These are phyloP conservation scores for Drosophila pachea DNA, from an alignment of 1,140 invertebrate genomes.

Conservation along the genomic window DNA sequence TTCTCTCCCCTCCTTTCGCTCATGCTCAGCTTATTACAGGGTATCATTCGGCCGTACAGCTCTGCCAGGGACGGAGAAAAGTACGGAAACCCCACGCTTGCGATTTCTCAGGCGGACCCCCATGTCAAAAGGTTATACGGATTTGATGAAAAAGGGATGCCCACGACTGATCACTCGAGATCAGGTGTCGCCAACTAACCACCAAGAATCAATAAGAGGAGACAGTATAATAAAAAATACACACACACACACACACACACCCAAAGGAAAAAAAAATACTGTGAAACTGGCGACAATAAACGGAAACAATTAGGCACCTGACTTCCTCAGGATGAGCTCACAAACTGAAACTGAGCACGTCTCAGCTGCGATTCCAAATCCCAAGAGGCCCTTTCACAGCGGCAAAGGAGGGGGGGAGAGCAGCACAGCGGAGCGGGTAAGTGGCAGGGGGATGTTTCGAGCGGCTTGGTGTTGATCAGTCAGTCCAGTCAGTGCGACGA, in stretches of 20 bases:
- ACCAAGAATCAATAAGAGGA: slow-evolving; percentile 63
- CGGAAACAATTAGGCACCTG: slow-evolving; percentile 77
- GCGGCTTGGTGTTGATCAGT: slow-evolving; percentile 25
- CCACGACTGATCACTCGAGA: slow-evolving; percentile 54
- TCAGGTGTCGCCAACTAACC: slow-evolving; percentile 72
- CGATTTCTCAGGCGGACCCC: slow-evolving; percentile 46
- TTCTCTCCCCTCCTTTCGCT: too few relatives aligned
- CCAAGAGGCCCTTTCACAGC: background rate
- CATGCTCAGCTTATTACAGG: too few relatives aligned
- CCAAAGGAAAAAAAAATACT: slow-evolving; percentile 22
- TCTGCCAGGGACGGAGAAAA: background rate
- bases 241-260: background rate
- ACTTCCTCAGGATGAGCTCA: slow-evolving; percentile 71
- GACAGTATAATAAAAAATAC: slow-evolving; percentile 2
- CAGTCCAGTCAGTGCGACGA: background rate
- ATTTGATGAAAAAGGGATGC: background rate
- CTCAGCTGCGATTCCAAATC: slow-evolving; percentile 20
- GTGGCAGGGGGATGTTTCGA: slow-evolving; percentile 2
- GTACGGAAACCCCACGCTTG: slow-evolving; percentile 57
- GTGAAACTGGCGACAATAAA: slow-evolving; percentile 49
- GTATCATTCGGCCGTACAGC: too few relatives aligned
- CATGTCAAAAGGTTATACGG: slow-evolving; percentile 34
- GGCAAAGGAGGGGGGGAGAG: slow-evolving; percentile 6
- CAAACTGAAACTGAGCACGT: slow-evolving; percentile 64
- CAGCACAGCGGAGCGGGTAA: background rate